phyloP scores from a whole-genome alignment of 2,113 vertebrate genomes.

The Telmatochromis bifrenatus region DNA sequence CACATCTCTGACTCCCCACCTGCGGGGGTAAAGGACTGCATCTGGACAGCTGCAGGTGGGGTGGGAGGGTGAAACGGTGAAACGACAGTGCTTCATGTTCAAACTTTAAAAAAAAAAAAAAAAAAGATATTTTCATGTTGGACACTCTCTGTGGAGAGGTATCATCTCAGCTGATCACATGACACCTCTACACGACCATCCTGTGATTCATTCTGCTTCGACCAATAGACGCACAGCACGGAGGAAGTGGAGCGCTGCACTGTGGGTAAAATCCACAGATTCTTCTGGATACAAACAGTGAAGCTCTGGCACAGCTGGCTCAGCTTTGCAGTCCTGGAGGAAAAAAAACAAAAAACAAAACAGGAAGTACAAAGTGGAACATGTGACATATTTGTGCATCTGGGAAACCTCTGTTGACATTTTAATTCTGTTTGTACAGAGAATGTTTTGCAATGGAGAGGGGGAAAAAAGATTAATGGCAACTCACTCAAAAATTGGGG shows the following conservation, averaged over 20 bases:
- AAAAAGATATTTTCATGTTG: conserved; percentile 16
- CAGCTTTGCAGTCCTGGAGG: background rate
- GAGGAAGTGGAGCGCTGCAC: background rate
- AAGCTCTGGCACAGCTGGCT: background rate
- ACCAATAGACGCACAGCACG: conserved; percentile 28
- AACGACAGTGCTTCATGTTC: conserved; percentile 21
- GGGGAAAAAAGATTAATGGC: conserved; percentile 18
- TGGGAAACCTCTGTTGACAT: conserved; percentile 44
- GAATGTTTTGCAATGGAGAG: conserved; percentile 54
- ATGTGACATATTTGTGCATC: conserved; percentile 53
- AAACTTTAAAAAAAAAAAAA: conserved; percentile 6
- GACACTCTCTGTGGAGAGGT: conserved; percentile 31
- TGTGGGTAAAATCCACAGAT: background rate
- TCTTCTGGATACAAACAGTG: background rate
- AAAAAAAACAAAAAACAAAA: background rate
- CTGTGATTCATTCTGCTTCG: conserved; percentile 53
- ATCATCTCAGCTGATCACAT: conserved; percentile 59
- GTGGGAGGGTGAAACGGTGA: background rate
- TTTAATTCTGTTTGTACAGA: conserved; percentile 58
- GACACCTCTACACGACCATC: conserved; percentile 42
- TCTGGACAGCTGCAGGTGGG: background rate
- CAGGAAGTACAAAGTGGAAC: conserved; percentile 18
- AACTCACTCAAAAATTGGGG: conserved; percentile 20
- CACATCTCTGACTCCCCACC: background rate
- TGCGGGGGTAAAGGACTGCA: background rate